phyloP scores from a whole-genome alignment of 2,888 invertebrate genomes.

The Napeogenes inachia region DNA sequence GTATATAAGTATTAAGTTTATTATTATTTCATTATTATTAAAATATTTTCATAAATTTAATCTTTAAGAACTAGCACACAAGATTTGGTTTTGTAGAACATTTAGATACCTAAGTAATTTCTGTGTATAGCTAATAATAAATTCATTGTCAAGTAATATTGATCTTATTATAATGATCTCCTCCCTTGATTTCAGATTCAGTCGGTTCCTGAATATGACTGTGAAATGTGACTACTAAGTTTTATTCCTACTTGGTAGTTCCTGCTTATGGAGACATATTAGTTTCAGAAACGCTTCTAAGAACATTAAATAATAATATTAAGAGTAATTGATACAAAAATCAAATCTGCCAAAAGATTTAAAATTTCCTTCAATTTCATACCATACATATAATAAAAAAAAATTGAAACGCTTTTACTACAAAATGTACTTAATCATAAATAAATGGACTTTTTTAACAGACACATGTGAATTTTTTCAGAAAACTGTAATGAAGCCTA shows the following conservation, averaged over 20 bases:
- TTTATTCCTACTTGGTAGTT: slow-evolving; percentile 19
- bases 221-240: slow-evolving; percentile 23
- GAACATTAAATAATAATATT: background rate
- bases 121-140: slow-evolving; percentile 15
- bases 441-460: too few species aligned
- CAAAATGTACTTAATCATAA: background rate
- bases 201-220: slow-evolving; percentile 28
- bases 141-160: slow-evolving; percentile 24
- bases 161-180: slow-evolving; percentile 25
- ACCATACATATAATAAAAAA: background rate
- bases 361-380: too few species aligned
- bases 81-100: too few species aligned
- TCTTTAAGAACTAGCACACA: too few species aligned
- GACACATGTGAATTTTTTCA: too few species aligned
- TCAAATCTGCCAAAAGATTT: too few species aligned
- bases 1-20: too few species aligned
- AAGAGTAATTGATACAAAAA: background rate
- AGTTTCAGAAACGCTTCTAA: slow-evolving; percentile 10
- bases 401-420: background rate
- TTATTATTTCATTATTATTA: too few species aligned
- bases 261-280: slow-evolving; percentile 12
- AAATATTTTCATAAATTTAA: too few species aligned
- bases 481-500: too few species aligned
- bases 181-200: slow-evolving; percentile 10
- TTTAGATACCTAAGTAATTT: too few species aligned